Evolutionary conservation across 1,140 invertebrate species (phyloP).

Genomic region (Drosophila ironensis): DNA sequence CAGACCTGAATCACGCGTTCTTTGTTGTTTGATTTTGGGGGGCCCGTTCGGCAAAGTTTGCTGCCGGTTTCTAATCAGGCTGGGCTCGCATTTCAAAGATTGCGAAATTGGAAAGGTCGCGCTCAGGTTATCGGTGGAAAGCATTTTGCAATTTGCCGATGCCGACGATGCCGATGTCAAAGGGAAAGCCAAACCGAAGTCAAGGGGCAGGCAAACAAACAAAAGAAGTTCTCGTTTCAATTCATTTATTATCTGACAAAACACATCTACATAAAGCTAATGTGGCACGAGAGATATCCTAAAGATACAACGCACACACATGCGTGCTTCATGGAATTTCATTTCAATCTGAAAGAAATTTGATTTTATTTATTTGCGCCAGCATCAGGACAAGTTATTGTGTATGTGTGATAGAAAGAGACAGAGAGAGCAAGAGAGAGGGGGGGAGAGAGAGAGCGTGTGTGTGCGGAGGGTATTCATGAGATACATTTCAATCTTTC

Average conservation of each 20-base stretch:
- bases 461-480: slow-evolving; percentile 21
- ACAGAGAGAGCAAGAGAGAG: no score
- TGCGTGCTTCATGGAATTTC: slow-evolving; percentile 56
- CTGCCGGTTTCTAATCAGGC: slow-evolving; percentile 17
- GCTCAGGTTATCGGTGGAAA: slow-evolving; percentile 31
- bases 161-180: not conserved
- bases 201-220: slow-evolving; percentile 29
- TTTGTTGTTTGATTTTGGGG: slow-evolving; percentile 24
- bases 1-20: slow-evolving; percentile 22
- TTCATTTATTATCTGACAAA: slow-evolving; percentile 53
- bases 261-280: slow-evolving; percentile 57
- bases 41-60: not conserved
- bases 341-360: slow-evolving; percentile 59
- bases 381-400: slow-evolving; percentile 34
- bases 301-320: slow-evolving; percentile 29
- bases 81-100: slow-evolving; percentile 51
- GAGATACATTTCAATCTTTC: slow-evolving; percentile 77
- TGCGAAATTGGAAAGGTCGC: slow-evolving; percentile 45
- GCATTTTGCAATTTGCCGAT: slow-evolving; percentile 19
- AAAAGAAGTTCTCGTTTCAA: slow-evolving; percentile 40
- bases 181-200: slow-evolving; percentile 3
- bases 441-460: no score
- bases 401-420: not conserved
- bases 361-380: slow-evolving; percentile 49
- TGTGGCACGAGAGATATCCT: slow-evolving; percentile 50